Percentiles rank a stretch among this genome's conserved stretches.
phyloP scores from a whole-genome alignment of 2,888 invertebrate genomes.

The Epinotia brunnichana region DNA sequence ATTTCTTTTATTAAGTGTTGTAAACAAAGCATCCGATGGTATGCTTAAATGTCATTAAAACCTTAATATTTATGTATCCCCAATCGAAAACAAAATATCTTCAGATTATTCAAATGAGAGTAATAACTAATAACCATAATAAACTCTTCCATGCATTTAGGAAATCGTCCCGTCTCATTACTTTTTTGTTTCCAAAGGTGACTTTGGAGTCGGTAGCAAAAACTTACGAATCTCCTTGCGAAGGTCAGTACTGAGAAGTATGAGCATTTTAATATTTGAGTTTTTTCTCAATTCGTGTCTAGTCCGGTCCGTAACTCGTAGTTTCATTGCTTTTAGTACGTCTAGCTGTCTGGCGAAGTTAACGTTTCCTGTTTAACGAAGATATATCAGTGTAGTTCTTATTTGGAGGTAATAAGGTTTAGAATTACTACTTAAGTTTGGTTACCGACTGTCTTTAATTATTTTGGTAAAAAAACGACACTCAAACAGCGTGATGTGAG shows the following conservation, averaged over 20 bases:
- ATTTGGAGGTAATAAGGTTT: constrained; percentile 2
- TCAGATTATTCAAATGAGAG: constrained; percentile 28
- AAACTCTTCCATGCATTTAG: constrained; percentile 30
- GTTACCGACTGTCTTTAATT: neutral
- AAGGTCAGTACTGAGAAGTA: constrained; percentile 37
- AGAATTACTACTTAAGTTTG: neutral
- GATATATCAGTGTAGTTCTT: neutral
- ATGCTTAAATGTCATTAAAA: neutral
- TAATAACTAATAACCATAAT: constrained; percentile 19
- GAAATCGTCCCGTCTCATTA: constrained; percentile 37
- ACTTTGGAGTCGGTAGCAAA: constrained; percentile 41
- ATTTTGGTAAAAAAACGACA: constrained; percentile 15
- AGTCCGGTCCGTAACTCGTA: constrained; percentile 12
- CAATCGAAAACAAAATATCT: constrained; percentile 15
- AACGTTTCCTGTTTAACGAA: constrained; percentile 21
- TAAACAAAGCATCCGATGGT: too few species aligned
- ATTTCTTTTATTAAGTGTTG: too few species aligned
- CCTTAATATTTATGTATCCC: constrained; percentile 1
- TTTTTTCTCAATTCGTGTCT: constrained; percentile 39
- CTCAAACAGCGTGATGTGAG: neutral
- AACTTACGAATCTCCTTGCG: constrained; percentile 43
- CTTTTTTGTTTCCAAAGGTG: constrained; percentile 40
- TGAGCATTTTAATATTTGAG: constrained; percentile 33
- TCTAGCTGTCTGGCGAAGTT: constrained; percentile 29
- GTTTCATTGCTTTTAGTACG: constrained; percentile 35